A percentile compares a stretch with the other conserved stretches of the same genome.
Conservation (phyloP, 1,140 invertebrate species). For the Hestina assimilis region DNA sequence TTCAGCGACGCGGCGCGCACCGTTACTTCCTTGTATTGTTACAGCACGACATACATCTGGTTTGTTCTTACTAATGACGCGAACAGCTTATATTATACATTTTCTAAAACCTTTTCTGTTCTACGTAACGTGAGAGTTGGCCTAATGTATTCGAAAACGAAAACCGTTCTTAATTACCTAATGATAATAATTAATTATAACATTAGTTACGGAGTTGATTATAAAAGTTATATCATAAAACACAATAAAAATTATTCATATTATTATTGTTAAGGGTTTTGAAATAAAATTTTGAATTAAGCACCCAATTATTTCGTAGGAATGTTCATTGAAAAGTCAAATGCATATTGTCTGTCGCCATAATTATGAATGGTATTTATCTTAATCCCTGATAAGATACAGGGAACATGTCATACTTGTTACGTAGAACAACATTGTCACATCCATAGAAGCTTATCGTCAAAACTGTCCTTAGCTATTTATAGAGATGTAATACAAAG, state of each 20-base stretch:
- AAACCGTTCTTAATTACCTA: neutral
- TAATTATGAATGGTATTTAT: neutral
- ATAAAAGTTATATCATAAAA: neutral
- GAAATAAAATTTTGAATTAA: no score
- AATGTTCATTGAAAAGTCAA: no score
- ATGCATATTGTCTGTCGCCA: neutral
- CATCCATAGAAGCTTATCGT: neutral
- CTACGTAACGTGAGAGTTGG: neutral
- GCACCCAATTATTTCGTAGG: no score
- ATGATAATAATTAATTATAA: neutral
- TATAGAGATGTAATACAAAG: no score
- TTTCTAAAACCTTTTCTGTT: neutral
- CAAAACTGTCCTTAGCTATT: no score
- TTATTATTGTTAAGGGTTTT: no score
- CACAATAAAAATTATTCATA: no score
- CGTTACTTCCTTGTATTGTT: conserved; percentile 29
- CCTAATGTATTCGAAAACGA: neutral
- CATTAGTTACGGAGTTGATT: neutral
- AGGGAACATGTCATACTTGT: neutral
- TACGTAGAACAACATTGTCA: neutral
- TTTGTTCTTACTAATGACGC: conserved; percentile 5
- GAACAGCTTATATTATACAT: neutral
- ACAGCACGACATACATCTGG: conserved; percentile 14
- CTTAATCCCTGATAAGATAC: neutral
- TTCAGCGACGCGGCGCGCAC: conserved; percentile 42